phyloP scores from a whole-genome alignment of 2,113 vertebrate species.

The Athene noctua region DNA sequence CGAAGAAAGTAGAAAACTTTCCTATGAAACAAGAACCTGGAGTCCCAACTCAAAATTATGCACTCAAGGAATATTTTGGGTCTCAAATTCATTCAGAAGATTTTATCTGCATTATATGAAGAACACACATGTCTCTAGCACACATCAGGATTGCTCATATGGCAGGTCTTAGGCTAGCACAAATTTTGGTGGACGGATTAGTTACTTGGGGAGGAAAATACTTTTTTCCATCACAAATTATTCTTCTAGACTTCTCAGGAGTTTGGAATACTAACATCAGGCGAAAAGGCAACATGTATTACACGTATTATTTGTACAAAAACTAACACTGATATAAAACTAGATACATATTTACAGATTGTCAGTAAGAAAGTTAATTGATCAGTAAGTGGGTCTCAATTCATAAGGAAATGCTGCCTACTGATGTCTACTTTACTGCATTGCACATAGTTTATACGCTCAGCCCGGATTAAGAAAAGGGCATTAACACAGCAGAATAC shows the following conservation, averaged over 20 bases:
- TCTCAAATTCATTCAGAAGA: background rate
- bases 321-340: background rate
- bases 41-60: background rate
- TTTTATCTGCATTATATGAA: background rate
- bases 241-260: background rate
- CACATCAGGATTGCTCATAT: background rate
- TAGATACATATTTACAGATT: background rate
- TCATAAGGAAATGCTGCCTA: conserved; percentile 36
- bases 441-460: background rate
- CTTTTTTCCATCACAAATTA: background rate
- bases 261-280: background rate
- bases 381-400: background rate
- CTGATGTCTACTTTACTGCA: conserved; percentile 7
- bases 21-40: background rate
- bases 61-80: background rate
- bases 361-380: background rate
- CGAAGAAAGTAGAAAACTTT: background rate
- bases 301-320: background rate
- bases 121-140: background rate
- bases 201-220: background rate
- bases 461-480: background rate
- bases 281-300: background rate
- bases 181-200: background rate
- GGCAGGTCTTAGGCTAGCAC: background rate
- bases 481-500: background rate